Percentiles rank a stretch among this genome's conserved stretches.
phyloP scores from a whole-genome alignment of 2,113 vertebrate genomes.

The Mormoops blainvillei region DNA sequence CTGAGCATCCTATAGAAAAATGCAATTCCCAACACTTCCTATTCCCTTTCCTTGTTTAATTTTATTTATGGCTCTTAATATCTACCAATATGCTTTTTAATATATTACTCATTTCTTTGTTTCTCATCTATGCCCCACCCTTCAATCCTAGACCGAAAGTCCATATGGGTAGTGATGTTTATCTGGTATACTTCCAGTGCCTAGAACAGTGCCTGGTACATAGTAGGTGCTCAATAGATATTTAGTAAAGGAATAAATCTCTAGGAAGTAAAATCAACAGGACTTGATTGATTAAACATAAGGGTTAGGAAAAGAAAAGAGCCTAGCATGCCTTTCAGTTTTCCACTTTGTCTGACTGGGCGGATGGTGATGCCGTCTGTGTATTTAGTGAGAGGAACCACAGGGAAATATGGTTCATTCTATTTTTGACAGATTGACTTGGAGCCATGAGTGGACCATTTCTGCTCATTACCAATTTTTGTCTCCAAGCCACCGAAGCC shows the following conservation, averaged over 20 bases:
- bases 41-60: not conserved
- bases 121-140: not conserved
- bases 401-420: not conserved
- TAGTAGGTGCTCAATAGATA: not conserved
- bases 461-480: not conserved
- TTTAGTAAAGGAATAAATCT: not conserved
- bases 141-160: not conserved
- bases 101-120: not conserved
- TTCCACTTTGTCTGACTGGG: not conserved
- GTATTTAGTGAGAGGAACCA: not conserved
- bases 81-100: not conserved
- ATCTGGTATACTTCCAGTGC: not conserved
- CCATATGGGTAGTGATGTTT: not conserved
- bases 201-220: not conserved
- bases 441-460: not conserved
- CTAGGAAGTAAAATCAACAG: not conserved
- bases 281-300: not conserved
- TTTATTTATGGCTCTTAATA: not conserved
- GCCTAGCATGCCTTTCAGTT: not conserved
- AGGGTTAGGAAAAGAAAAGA: not conserved
- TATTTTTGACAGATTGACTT: not conserved
- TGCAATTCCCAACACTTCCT: not conserved
- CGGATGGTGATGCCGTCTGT: not conserved
- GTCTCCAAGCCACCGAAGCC: not conserved
- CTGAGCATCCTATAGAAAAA: not conserved